Percentiles rank a stretch among this genome's conserved stretches.
Conservation (phyloP, 1,140 invertebrate genomes). For the Diorhabda elongata region DNA sequence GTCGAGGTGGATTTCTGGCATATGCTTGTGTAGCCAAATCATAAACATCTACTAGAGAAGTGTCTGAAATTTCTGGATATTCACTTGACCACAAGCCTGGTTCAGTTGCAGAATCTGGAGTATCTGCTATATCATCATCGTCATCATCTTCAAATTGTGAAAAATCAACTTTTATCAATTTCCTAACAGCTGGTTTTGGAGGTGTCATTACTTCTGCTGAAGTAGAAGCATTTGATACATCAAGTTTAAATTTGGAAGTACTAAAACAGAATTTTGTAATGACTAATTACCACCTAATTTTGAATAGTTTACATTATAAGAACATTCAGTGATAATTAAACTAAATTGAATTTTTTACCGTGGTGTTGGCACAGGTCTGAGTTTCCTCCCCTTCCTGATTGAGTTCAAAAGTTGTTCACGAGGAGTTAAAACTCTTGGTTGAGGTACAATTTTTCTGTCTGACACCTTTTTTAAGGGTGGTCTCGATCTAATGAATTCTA, state of each 20-base stretch:
- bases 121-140: constrained; percentile 47
- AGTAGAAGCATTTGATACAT: constrained; percentile 16
- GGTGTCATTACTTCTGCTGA: not conserved
- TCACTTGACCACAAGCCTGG: constrained; percentile 48
- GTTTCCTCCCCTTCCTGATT: constrained; percentile 73
- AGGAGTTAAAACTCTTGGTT: constrained; percentile 66
- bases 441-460: constrained; percentile 75
- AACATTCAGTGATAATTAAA: too few relatives aligned
- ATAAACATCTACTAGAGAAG: constrained; percentile 70
- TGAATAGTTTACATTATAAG: too few relatives aligned
- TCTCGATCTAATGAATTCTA: constrained; percentile 93
- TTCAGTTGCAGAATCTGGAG: constrained; percentile 42
- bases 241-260: constrained; percentile 7
- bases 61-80: constrained; percentile 72
- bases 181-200: constrained; percentile 39
- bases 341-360: constrained; percentile 20
- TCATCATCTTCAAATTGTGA: constrained; percentile 54
- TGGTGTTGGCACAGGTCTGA: constrained; percentile 54
- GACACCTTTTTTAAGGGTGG: constrained; percentile 91
- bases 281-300: too few relatives aligned
- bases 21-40: constrained; percentile 77
- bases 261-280: not conserved
- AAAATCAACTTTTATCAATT: constrained; percentile 67
- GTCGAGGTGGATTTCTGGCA: constrained; percentile 62
- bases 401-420: constrained; percentile 84